phyloP scores from a whole-genome alignment of 2,113 vertebrate genomes.

The Geococcyx californianus region DNA sequence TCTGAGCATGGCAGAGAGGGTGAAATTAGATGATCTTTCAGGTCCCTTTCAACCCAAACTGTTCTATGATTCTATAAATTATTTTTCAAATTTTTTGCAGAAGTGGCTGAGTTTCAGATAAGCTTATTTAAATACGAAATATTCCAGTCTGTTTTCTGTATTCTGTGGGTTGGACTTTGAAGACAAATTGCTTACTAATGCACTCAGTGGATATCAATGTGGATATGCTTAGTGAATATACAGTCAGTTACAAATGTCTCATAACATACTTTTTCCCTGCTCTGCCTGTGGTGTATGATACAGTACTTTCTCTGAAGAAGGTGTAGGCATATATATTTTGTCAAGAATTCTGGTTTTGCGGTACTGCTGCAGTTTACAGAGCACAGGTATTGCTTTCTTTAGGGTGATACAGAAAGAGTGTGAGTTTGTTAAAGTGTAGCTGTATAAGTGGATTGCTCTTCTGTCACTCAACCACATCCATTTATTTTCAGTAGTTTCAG shows the following conservation, averaged over 20 bases:
- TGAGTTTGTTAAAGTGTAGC: not conserved
- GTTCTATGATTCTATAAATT: too few species aligned
- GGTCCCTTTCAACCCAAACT: too few species aligned
- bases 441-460: not conserved
- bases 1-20: too few species aligned
- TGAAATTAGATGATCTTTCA: too few species aligned
- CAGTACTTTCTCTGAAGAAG: not conserved
- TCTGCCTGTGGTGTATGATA: rapidly evolving
- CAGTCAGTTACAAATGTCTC: too few species aligned
- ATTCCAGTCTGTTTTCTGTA: not conserved
- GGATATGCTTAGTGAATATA: too few species aligned
- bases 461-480: not conserved
- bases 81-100: not conserved
- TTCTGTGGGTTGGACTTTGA: not conserved
- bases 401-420: not conserved
- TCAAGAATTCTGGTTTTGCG: not conserved
- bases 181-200: not conserved
- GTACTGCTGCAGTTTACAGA: not conserved
- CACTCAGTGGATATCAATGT: not conserved
- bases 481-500: not conserved
- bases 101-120: not conserved
- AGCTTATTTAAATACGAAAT: not conserved
- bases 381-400: not conserved
- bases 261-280: not conserved
- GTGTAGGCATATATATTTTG: not conserved